A percentile compares a stretch with the other conserved stretches of the same genome.
These are phyloP conservation scores for Phoebastria nigripes DNA, from an alignment of 2,797 vertebrate genomes.

Conservation along the genomic window DNA sequence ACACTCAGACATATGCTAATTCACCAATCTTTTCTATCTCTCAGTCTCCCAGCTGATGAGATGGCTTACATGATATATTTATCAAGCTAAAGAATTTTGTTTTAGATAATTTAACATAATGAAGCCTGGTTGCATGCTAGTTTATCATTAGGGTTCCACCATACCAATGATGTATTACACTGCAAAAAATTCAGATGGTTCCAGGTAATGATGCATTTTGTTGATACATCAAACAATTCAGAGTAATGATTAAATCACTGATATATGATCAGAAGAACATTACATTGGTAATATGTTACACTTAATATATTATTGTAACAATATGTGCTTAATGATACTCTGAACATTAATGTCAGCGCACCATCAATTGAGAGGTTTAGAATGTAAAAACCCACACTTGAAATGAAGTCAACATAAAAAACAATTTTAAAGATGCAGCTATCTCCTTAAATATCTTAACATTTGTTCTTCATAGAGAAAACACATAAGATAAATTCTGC, in stretches of 20 bases:
- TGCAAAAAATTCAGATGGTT: conserved; percentile 4
- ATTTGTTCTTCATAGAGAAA: neutral
- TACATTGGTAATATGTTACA: neutral
- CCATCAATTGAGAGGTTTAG: neutral
- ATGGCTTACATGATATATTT: neutral
- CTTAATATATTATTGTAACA: neutral
- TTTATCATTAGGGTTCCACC: neutral
- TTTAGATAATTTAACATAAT: conserved; percentile 37
- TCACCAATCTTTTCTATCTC: neutral
- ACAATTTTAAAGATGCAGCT: neutral
- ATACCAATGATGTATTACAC: neutral
- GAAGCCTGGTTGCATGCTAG: neutral
- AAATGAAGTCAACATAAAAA: neutral
- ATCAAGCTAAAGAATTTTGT: neutral
- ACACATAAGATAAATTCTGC: neutral
- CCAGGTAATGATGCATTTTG: conserved; percentile 19
- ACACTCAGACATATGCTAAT: neutral
- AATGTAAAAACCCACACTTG: neutral
- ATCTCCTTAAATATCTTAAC: neutral
- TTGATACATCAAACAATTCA: neutral
- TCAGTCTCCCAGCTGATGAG: neutral
- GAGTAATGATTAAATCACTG: conserved; percentile 11
- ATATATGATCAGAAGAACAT: neutral
- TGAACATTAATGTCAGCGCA: neutral
- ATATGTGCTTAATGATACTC: neutral